Conservation (phyloP, 2,888 invertebrate species). For the Harpagoxenus sublaevis region DNA sequence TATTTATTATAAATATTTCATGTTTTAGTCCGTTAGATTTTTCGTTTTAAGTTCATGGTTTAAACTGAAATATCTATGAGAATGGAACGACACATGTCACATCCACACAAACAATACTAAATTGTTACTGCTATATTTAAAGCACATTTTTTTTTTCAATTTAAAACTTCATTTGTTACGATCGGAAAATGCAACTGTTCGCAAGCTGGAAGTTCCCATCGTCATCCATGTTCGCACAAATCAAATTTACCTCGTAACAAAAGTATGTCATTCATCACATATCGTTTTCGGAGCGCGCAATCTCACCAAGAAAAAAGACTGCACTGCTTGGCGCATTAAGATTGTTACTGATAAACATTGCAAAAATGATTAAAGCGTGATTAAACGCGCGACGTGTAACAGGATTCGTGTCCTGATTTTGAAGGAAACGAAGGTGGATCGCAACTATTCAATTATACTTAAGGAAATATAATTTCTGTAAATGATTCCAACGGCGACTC, state of each 20-base stretch:
- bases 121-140: neutral
- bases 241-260: constrained; percentile 12
- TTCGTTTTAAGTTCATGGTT: neutral
- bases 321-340: neutral
- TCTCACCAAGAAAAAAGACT: neutral
- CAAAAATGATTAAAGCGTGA: neutral
- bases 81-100: neutral
- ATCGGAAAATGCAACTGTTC: neutral
- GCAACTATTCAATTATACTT: constrained; percentile 59
- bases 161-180: neutral
- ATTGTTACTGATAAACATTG: neutral
- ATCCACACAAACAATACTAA: constrained; percentile 5
- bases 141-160: neutral
- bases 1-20: neutral
- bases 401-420: neutral
- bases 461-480: constrained; percentile 81
- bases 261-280: neutral
- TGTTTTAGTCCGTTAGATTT: neutral
- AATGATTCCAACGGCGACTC: constrained; percentile 84
- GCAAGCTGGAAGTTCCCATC: neutral
- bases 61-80: neutral
- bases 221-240: neutral
- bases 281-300: neutral
- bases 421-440: constrained; percentile 18
- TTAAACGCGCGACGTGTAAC: neutral